phyloP scores from a whole-genome alignment of 2,888 invertebrate genomes.

The Drosophila affinis region DNA sequence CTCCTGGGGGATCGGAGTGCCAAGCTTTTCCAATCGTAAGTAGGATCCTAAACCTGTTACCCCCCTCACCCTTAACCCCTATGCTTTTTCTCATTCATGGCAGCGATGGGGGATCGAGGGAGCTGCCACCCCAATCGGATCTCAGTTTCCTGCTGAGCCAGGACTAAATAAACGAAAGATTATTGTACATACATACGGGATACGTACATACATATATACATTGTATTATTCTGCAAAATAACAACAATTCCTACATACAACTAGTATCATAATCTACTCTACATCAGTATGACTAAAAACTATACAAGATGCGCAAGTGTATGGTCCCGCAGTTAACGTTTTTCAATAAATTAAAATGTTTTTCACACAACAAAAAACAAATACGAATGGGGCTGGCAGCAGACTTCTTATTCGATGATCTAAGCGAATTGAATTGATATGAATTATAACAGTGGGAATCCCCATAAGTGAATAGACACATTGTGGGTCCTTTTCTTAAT shows the following conservation, averaged over 20 bases:
- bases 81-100: constrained; percentile 69
- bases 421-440: constrained; percentile 12
- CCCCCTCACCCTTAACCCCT: constrained; percentile 3
- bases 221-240: constrained; percentile 41
- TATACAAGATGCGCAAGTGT: neutral
- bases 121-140: constrained; percentile 86
- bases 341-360: constrained; percentile 37
- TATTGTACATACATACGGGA: constrained; percentile 32
- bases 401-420: constrained; percentile 42
- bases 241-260: constrained; percentile 35
- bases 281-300: constrained; percentile 24
- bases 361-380: neutral
- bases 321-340: constrained; percentile 2
- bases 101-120: constrained; percentile 85
- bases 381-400: constrained; percentile 34
- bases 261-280: constrained; percentile 2
- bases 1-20: constrained; percentile 87
- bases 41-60: neutral
- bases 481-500: neutral
- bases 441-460: neutral
- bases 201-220: constrained; percentile 24
- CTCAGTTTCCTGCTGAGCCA: constrained; percentile 85
- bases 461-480: constrained; percentile 1
- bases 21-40: constrained; percentile 88
- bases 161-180: neutral